Percentiles rank a stretch among this genome's conserved stretches.
phyloP scores from a whole-genome alignment of 2,797 vertebrate genomes.

The Macropus fuliginosus region DNA sequence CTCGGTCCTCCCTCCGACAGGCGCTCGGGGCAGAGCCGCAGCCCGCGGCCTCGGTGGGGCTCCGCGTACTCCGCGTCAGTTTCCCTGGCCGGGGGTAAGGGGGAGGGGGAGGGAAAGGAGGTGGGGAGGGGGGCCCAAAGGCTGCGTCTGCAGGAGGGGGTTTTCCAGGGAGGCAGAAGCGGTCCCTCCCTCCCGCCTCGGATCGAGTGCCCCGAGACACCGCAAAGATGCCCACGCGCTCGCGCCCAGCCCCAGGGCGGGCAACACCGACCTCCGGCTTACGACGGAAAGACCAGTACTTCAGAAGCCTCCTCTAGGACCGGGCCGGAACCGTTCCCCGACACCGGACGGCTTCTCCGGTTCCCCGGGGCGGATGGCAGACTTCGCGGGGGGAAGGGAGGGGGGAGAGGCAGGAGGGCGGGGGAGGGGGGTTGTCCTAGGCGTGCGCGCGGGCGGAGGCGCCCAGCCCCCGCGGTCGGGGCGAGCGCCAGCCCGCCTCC shows the following conservation, averaged over 20 bases:
- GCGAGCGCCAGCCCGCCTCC: neutral
- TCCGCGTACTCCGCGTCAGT: no score
- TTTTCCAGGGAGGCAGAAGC: neutral
- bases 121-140: no score
- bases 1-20: no score
- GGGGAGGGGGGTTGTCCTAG: neutral
- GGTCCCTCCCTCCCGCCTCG: neutral
- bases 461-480: neutral
- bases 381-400: neutral
- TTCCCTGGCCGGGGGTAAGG: no score
- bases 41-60: no score
- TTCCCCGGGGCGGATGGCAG: neutral
- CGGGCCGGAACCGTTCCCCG: rapidly evolving
- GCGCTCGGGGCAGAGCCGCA: no score
- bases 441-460: no score
- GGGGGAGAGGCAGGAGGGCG: neutral
- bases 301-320: neutral
- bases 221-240: neutral
- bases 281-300: neutral
- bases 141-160: neutral
- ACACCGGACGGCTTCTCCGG: neutral
- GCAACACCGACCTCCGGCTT: neutral
- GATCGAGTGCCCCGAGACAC: neutral
- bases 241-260: neutral
- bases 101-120: no score